Evolutionary conservation across 1,140 invertebrate species (phyloP).

Genomic region (Papilio dardanus): DNA sequence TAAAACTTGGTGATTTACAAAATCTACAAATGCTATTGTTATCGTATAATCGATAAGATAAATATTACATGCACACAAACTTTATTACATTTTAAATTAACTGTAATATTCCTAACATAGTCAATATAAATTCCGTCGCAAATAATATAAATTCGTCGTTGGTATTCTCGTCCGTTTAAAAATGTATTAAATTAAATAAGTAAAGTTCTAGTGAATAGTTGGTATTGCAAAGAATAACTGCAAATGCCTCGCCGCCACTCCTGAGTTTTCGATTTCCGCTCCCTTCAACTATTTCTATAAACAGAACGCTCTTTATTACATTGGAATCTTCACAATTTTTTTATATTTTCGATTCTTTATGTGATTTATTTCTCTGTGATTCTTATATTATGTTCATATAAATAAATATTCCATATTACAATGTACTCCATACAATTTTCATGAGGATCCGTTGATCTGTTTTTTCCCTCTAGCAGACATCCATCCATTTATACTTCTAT

Average conservation of each 20-base stretch:
- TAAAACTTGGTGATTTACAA: too few relatives aligned
- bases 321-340: neutral
- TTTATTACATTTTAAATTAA: too few relatives aligned
- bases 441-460: too few relatives aligned
- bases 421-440: too few relatives aligned
- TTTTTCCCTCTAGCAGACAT: too few relatives aligned
- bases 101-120: neutral
- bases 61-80: too few relatives aligned
- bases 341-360: neutral
- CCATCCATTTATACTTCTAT: too few relatives aligned
- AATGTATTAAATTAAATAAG: slow-evolving; percentile 12
- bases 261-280: neutral
- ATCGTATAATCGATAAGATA: too few relatives aligned
- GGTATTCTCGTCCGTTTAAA: neutral
- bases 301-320: neutral
- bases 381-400: neutral
- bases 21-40: too few relatives aligned
- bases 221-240: neutral
- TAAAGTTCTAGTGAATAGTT: neutral
- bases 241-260: neutral
- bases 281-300: neutral
- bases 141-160: neutral
- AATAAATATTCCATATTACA: too few relatives aligned
- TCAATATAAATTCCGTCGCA: neutral
- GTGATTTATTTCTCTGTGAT: neutral